phyloP scores from a whole-genome alignment of 2,113 vertebrate genomes.

The Hippopotamus amphibius region DNA sequence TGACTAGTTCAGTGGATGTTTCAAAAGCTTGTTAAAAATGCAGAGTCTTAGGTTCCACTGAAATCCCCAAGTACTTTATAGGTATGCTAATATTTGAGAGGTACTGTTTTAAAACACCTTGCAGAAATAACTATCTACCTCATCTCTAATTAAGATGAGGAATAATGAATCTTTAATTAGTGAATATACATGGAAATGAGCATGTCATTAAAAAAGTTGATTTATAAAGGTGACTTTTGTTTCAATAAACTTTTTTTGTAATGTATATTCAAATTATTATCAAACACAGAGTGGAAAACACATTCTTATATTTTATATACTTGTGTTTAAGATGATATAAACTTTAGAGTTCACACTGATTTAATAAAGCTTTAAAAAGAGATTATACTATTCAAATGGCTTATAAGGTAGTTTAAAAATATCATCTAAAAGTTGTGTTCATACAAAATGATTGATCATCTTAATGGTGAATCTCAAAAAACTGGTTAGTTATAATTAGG shows the following conservation, averaged over 20 bases:
- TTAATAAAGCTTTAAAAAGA: constrained; percentile 52
- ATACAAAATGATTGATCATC: constrained; percentile 85
- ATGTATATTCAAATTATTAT: background rate
- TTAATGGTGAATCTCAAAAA: constrained; percentile 86
- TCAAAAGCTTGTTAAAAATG: background rate
- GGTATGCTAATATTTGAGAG: background rate
- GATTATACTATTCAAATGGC: constrained; percentile 6
- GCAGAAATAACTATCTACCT: background rate
- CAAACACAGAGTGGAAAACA: background rate
- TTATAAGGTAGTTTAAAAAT: constrained; percentile 59
- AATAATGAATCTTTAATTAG: background rate
- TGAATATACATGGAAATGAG: background rate
- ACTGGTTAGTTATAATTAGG: constrained; percentile 86
- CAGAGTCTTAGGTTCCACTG: background rate
- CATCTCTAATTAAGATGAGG: background rate
- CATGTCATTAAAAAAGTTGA: background rate
- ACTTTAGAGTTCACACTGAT: background rate
- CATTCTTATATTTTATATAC: background rate
- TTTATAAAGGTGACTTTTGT: background rate
- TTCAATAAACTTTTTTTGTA: background rate
- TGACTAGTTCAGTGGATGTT: background rate
- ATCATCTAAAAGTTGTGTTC: constrained; percentile 56
- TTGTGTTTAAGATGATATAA: constrained; percentile 28
- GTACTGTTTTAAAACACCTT: background rate
- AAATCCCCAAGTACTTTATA: background rate